Conservation (phyloP, 2,113 vertebrate species). For the Peromyscus californicus region DNA sequence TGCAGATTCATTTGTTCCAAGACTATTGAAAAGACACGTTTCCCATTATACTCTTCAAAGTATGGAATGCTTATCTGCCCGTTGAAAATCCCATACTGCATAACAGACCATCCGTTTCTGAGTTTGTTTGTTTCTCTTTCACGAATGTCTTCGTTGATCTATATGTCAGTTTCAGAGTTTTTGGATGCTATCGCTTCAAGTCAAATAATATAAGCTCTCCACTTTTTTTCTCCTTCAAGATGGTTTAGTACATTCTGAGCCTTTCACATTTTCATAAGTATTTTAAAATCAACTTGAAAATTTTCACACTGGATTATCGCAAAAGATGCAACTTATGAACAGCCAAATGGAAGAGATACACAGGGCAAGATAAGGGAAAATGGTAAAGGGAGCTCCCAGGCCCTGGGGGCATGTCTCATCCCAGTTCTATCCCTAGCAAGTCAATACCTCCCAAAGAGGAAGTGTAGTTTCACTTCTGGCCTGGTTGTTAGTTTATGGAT, state of each 20-base stretch:
- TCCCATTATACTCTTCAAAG: neutral
- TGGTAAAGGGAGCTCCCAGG: neutral
- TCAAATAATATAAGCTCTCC: neutral
- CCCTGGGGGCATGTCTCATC: neutral
- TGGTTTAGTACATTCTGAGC: neutral
- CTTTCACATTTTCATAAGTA: neutral
- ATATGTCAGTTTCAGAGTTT: neutral
- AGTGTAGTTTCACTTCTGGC: neutral
- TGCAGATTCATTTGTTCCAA: neutral
- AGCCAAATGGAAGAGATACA: neutral
- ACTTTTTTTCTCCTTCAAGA: neutral
- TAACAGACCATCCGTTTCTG: neutral
- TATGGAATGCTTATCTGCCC: neutral
- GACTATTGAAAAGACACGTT: neutral
- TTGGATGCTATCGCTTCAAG: neutral
- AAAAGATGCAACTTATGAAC: neutral
- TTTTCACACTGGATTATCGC: neutral
- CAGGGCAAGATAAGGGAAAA: fast-evolving
- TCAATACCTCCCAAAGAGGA: neutral
- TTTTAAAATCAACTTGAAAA: neutral
- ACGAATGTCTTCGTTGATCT: neutral
- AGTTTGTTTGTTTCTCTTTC: neutral
- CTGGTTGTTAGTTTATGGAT: neutral
- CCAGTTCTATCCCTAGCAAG: neutral
- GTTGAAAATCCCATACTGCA: neutral